A percentile compares a stretch with the other conserved stretches of the same genome.
phyloP scores from a whole-genome alignment of 2,888 invertebrate genomes.

The Torymus tubicola region DNA sequence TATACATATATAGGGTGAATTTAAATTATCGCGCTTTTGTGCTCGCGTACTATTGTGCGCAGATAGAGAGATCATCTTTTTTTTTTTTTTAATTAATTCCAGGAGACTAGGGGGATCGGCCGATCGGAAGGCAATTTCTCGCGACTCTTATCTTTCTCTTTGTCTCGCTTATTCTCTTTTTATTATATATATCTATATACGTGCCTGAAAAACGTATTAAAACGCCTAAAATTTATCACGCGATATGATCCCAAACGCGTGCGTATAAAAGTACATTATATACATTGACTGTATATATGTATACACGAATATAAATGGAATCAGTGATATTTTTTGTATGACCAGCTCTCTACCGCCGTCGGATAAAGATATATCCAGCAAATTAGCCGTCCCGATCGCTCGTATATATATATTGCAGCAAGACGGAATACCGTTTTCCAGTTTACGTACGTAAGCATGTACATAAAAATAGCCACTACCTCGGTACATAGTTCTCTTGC shows the following conservation, averaged over 20 bases:
- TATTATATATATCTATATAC: neutral
- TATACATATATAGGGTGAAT: constrained; percentile 1
- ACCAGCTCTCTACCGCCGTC: too few species aligned
- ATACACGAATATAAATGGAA: neutral
- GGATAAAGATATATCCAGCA: too few species aligned
- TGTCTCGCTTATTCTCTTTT: neutral
- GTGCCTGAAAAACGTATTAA: constrained; percentile 26
- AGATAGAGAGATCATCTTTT: too few species aligned
- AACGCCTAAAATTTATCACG: constrained; percentile 36
- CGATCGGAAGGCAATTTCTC: constrained; percentile 31
- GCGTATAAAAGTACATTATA: constrained; percentile 26
- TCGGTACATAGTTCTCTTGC: too few species aligned
- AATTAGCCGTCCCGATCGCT: too few species aligned
- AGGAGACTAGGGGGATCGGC: neutral
- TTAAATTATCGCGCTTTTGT: constrained; percentile 28
- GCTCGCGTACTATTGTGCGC: neutral
- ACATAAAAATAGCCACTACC: too few species aligned
- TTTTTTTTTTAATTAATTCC: constrained; percentile 32
- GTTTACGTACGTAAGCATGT: too few species aligned
- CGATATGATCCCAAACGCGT: neutral
- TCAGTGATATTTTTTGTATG: too few species aligned
- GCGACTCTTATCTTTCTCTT: neutral
- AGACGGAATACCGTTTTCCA: too few species aligned
- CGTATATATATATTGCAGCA: too few species aligned
- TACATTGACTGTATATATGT: neutral